phyloP scores from a whole-genome alignment of 1,140 invertebrate species.

The Macrobrachium nipponense region DNA sequence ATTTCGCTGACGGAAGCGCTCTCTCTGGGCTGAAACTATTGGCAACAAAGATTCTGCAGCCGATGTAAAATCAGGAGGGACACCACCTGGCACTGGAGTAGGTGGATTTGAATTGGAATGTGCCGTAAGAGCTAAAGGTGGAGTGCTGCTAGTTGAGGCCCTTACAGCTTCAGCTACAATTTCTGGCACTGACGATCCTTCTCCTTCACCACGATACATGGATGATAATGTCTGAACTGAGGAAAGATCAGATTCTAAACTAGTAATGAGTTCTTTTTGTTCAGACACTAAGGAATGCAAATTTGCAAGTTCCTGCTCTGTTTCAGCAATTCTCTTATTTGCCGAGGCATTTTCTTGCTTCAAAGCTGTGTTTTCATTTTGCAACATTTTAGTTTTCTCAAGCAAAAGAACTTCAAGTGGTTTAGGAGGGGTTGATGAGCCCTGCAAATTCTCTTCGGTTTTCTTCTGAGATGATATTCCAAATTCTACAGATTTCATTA shows the following conservation, averaged over 20 bases:
- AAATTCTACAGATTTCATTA: slow-evolving; percentile 83
- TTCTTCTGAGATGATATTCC: slow-evolving; percentile 69
- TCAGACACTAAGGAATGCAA: slow-evolving; percentile 64
- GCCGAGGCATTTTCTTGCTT: slow-evolving; percentile 66
- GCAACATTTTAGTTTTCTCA: slow-evolving; percentile 81
- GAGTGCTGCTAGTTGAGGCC: slow-evolving; percentile 46
- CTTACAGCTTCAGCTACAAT: slow-evolving; percentile 59
- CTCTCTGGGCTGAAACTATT: slow-evolving; percentile 62
- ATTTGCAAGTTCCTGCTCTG: slow-evolving; percentile 47
- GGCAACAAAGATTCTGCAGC: slow-evolving; percentile 60
- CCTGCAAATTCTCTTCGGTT: slow-evolving; percentile 50
- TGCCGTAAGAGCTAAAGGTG: slow-evolving; percentile 36
- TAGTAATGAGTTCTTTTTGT: slow-evolving; percentile 69
- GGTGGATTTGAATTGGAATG: slow-evolving; percentile 34
- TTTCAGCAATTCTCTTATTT: slow-evolving; percentile 40
- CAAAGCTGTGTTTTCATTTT: slow-evolving; percentile 71
- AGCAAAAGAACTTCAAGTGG: slow-evolving; percentile 82
- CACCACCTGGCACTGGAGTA: slow-evolving; percentile 41
- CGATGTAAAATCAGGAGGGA: slow-evolving; percentile 50
- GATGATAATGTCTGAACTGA: slow-evolving; percentile 70
- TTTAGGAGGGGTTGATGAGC: slow-evolving; percentile 69
- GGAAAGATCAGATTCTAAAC: slow-evolving; percentile 71
- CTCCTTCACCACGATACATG: slow-evolving; percentile 70
- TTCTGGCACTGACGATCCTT: slow-evolving; percentile 66
- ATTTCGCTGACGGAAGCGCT: slow-evolving; percentile 63